These are phyloP conservation scores for Aphaenogaster floridana DNA, from an alignment of 1,140 invertebrate genomes.

Conservation along the genomic window DNA sequence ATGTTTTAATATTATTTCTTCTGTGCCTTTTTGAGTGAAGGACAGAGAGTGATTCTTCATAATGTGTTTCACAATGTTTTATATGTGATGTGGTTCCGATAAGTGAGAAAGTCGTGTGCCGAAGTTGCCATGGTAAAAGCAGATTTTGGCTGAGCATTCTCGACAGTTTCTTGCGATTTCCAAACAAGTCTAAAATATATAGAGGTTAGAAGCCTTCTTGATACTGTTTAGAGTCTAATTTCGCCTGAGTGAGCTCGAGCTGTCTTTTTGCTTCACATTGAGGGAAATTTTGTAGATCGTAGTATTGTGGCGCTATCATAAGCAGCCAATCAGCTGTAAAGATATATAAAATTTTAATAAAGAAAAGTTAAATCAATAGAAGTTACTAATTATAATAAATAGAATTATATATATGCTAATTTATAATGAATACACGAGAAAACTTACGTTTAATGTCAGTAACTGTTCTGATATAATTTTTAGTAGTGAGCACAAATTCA, in stretches of 20 bases:
- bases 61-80: constrained; percentile 42
- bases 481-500: constrained; percentile 99
- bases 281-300: constrained; percentile 99
- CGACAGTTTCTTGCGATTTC: constrained; percentile 67
- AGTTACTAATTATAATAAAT: constrained; percentile 28
- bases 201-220: constrained; percentile 93
- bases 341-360: constrained; percentile 55
- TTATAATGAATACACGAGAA: constrained; percentile 22
- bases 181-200: constrained; percentile 76
- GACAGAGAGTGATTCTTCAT: constrained; percentile 38
- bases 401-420: background rate
- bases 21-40: constrained; percentile 43
- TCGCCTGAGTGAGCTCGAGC: constrained; percentile 94
- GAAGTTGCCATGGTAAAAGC: constrained; percentile 48
- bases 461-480: constrained; percentile 99
- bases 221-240: constrained; percentile 95
- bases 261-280: constrained; percentile 98
- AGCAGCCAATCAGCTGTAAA: constrained; percentile 96
- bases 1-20: constrained; percentile 56
- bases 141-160: constrained; percentile 67
- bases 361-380: constrained; percentile 25
- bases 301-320: constrained; percentile 98
- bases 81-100: constrained; percentile 60
- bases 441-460: constrained; percentile 99
- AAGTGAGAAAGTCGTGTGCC: constrained; percentile 42